Percentiles rank a stretch among this genome's conserved stretches.
Evolutionary conservation across 1,140 invertebrate genomes (phyloP).

Genomic region (Cyclargus thomasi): DNA sequence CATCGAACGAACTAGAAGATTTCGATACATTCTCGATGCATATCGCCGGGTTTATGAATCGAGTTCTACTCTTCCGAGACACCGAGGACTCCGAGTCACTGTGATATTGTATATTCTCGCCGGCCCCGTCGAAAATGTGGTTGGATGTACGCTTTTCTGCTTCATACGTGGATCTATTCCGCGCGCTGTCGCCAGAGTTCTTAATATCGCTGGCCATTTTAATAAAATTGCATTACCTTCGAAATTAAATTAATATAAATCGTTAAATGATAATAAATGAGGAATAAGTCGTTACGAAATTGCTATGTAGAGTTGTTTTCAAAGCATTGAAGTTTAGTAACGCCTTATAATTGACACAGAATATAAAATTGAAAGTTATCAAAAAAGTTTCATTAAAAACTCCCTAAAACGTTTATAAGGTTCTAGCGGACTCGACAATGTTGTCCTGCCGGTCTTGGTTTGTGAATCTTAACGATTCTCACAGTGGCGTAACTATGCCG

Average conservation of each 20-base stretch:
- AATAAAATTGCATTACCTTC: slow-evolving; percentile 34
- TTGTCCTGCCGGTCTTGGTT: too few species aligned
- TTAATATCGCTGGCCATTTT: slow-evolving; percentile 55
- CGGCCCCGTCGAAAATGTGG: slow-evolving; percentile 62
- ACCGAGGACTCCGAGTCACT: slow-evolving; percentile 60
- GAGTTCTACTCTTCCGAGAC: slow-evolving; percentile 57
- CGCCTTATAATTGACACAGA: too few species aligned
- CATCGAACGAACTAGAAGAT: slow-evolving; percentile 55
- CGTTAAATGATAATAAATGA: not conserved
- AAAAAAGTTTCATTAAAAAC: too few species aligned
- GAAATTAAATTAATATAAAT: not conserved
- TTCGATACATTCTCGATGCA: slow-evolving; percentile 52
- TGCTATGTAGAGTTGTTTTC: too few species aligned
- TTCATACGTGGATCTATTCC: slow-evolving; percentile 39
- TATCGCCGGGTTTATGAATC: slow-evolving; percentile 68
- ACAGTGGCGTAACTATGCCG: too few species aligned
- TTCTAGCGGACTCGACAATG: too few species aligned
- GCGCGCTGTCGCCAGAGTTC: slow-evolving; percentile 58
- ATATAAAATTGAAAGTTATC: too few species aligned
- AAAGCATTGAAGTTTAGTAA: too few species aligned
- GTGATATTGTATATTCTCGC: slow-evolving; percentile 59
- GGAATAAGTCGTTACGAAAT: too few species aligned
- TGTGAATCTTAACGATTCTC: too few species aligned
- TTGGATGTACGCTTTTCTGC: slow-evolving; percentile 44
- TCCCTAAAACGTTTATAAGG: too few species aligned